phyloP scores from a whole-genome alignment of 2,797 vertebrate genomes.

The Ctenosaura bakeri region DNA sequence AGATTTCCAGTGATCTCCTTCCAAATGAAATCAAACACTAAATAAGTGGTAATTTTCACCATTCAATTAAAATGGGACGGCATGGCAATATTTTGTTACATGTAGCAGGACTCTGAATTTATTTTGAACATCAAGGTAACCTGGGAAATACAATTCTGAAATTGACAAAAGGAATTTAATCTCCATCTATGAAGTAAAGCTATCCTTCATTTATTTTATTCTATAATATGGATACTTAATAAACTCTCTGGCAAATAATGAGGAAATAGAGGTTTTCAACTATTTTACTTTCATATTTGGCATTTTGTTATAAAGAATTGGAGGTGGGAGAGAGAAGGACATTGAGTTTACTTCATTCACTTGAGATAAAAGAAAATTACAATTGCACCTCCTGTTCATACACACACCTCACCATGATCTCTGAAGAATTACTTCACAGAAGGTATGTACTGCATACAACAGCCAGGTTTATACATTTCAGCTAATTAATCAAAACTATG shows the following conservation, averaged over 20 bases:
- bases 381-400: not conserved
- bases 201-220: slow-evolving; percentile 14
- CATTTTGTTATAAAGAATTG: slow-evolving; percentile 40
- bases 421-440: slow-evolving; percentile 25
- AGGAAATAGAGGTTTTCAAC: slow-evolving; percentile 45
- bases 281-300: slow-evolving; percentile 44
- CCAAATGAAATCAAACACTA: not conserved
- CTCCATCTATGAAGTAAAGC: not conserved
- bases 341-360: not conserved
- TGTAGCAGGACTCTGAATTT: no score
- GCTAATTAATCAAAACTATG: slow-evolving; percentile 58
- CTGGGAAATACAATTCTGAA: slow-evolving; percentile 19
- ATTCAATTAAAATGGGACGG: not conserved
- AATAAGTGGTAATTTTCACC: not conserved
- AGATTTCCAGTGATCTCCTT: not conserved
- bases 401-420: not conserved
- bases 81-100: not conserved
- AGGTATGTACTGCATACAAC: not conserved
- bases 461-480: slow-evolving; percentile 40
- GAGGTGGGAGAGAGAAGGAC: slow-evolving; percentile 11
- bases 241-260: slow-evolving; percentile 40
- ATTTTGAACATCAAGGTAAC: slow-evolving; percentile 4
- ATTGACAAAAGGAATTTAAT: slow-evolving; percentile 42
- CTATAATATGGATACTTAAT: not conserved
- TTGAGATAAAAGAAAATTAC: slow-evolving; percentile 42